Base-by-base conservation (phyloP, 2,797 vertebrate species). In the Microctenopoma lineatum region DNA sequence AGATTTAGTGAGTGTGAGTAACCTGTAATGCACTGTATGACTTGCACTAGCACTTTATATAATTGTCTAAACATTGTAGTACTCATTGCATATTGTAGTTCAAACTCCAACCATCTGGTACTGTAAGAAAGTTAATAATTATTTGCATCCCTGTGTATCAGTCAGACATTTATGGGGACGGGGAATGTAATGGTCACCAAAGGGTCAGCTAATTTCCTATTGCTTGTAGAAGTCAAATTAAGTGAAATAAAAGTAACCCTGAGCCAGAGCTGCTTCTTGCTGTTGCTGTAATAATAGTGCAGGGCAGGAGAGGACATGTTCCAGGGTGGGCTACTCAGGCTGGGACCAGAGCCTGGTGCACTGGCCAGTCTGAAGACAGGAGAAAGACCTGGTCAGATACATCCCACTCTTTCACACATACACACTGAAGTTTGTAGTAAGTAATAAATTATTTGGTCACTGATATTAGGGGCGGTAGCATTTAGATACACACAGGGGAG, bases 281-380 rank as follows among this genome's bases (percentile, higher is more conserved):
- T 63, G 87, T 81, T 89, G 90, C 66, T 92, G 90, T 91, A 93
- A 93, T 87, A 92, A 88, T 88, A 90, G 66, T 89, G 90, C 77
- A 91, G 89, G 55, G 87, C 87, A 61, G 92, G 90, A 85, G 91
- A 89, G 54, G 91, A 92, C 87, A 89, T 83, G 85, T 92, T 92
- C 90, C 89, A 87, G 84, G 88, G 55, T 81, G 90, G 91, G 81
- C 77, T 81, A 84, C 74, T 86, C 74, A 92, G 81, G 83, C 52
- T 81, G 69, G 80, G 86, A 78, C 89, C 89, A 85, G 88, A 86
- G 76, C 83, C 78, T n/a, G 81, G 42, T 64, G 79, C 66, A 83
- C 79, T 84, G 84, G 84, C 71, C 65, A 78, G 72, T 86, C 83
- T 92, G 87, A 77, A 88, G 81, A 86, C 70, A 86, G 79, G 79